Evolutionary conservation across 2,797 vertebrate species (phyloP).

Genomic region (Phaenicophaeus curvirostris): DNA sequence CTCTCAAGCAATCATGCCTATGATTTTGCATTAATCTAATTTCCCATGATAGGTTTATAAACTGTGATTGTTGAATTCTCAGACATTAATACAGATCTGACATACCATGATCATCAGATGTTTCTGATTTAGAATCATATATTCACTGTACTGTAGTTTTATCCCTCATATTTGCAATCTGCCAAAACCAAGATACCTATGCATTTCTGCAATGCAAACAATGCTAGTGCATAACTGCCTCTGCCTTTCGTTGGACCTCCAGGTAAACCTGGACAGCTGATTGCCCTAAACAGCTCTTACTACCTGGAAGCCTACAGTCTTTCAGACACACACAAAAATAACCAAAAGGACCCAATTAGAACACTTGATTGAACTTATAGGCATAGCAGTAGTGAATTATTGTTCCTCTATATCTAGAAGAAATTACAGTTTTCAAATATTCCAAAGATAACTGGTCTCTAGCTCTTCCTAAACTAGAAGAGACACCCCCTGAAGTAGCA

Average conservation of each 20-base stretch:
- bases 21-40: neutral
- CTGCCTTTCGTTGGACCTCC: neutral
- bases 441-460: neutral
- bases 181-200: neutral
- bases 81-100: neutral
- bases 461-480: neutral
- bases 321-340: neutral
- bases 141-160: neutral
- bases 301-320: neutral
- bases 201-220: neutral
- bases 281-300: neutral
- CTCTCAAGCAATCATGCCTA: neutral
- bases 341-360: neutral
- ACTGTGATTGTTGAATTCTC: neutral
- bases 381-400: neutral
- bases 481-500: neutral
- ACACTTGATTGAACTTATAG: neutral
- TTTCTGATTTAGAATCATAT: neutral
- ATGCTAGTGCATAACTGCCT: neutral
- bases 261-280: neutral
- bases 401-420: neutral
- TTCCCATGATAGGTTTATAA: neutral
- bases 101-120: neutral
- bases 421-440: neutral
- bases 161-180: neutral